These are phyloP conservation scores for Carollia perspicillata DNA, from an alignment of 2,113 vertebrate species.

Conservation along the genomic window DNA sequence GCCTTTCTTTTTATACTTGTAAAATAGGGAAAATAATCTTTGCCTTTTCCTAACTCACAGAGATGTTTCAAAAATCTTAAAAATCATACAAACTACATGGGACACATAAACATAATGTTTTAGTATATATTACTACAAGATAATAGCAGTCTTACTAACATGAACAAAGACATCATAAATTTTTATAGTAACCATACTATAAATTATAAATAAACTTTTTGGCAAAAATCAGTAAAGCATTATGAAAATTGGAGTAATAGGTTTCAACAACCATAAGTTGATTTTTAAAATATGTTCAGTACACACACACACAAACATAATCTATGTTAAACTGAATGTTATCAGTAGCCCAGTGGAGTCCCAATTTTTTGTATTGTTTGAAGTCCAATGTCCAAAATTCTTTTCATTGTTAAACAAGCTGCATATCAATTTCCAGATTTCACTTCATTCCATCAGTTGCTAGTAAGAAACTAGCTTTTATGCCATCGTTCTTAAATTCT, in stretches of 20 bases:
- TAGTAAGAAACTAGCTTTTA: slow-evolving; percentile 43
- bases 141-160: background rate
- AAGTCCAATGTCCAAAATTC: background rate
- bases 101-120: background rate
- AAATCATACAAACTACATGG: background rate
- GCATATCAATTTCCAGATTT: slow-evolving; percentile 38
- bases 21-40: background rate
- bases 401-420: slow-evolving; percentile 58
- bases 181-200: background rate
- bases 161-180: background rate
- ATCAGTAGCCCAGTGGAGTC: background rate
- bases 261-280: background rate
- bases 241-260: slow-evolving; percentile 6
- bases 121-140: background rate
- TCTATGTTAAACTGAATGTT: background rate
- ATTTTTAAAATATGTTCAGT: slow-evolving; percentile 36
- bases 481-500: slow-evolving; percentile 6
- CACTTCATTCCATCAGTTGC: slow-evolving; percentile 4
- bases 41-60: background rate
- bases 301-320: background rate
- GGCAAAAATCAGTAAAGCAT: slow-evolving; percentile 36
- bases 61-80: background rate
- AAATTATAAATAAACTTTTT: slow-evolving; percentile 5
- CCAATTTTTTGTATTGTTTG: slow-evolving; percentile 19
- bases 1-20: background rate